A percentile compares a stretch with the other conserved stretches of the same genome.
phyloP scores from a whole-genome alignment of 2,113 vertebrate genomes.

The Crotalus tigris region DNA sequence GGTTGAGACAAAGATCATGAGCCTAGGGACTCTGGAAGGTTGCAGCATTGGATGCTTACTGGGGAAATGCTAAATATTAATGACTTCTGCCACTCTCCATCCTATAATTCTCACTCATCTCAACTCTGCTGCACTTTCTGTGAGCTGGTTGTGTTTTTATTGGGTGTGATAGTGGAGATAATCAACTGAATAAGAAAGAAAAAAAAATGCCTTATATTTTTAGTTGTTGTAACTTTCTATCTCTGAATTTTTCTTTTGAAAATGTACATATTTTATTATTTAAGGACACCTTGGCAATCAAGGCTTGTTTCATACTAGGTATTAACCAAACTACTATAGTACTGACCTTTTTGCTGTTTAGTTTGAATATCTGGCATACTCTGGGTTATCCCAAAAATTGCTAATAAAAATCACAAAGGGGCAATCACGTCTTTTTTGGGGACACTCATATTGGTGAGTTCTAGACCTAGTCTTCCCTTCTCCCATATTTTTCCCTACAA shows the following conservation, averaged over 20 bases:
- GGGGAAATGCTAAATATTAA: neutral
- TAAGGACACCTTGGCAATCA: neutral
- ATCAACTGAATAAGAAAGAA: neutral
- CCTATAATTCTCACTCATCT: neutral
- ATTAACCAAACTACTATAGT: neutral
- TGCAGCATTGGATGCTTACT: neutral
- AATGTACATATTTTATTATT: neutral
- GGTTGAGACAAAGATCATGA: neutral
- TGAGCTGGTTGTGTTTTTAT: neutral
- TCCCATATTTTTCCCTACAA: neutral
- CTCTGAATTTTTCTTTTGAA: neutral
- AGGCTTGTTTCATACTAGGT: neutral
- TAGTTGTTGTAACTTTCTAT: neutral
- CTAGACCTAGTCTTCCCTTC: neutral
- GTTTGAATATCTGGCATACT: neutral
- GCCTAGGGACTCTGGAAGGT: neutral
- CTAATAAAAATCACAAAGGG: neutral
- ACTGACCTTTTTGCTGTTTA: neutral
- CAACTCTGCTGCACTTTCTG: neutral
- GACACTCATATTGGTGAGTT: neutral
- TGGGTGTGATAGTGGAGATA: neutral
- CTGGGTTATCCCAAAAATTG: neutral
- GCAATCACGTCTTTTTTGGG: neutral
- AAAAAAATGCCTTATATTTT: neutral
- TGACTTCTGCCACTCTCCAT: neutral